Evolutionary conservation across 37 sponge, comb jelly and placozoan species (phyloP).

Genomic region (Eunapius fragilis): DNA sequence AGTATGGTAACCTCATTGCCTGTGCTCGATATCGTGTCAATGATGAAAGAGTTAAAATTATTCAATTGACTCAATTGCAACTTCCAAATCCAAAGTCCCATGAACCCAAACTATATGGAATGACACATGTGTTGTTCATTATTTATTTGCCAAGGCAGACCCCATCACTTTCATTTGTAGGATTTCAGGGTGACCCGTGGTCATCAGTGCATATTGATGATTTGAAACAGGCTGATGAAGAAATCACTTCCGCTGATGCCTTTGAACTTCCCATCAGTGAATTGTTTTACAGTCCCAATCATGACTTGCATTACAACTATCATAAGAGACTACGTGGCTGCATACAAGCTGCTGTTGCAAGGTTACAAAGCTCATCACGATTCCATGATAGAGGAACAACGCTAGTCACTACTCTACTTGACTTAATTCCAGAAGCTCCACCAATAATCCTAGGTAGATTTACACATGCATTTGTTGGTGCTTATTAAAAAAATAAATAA

Average conservation of each 20-base stretch:
- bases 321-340: constrained; percentile 32
- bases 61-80: neutral
- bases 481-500: too few relatives aligned
- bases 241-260: constrained; percentile 29
- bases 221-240: constrained; percentile 42
- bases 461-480: neutral
- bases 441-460: neutral
- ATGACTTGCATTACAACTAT: neutral
- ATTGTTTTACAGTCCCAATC: constrained; percentile 34
- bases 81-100: too few relatives aligned
- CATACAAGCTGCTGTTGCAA: constrained; percentile 59
- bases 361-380: constrained; percentile 1
- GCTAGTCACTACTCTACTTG: constrained; percentile 22
- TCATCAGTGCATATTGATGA: constrained; percentile 77
- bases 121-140: constrained; percentile 65
- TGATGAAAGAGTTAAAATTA: constrained; percentile 42
- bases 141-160: constrained; percentile 60
- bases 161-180: constrained; percentile 47
- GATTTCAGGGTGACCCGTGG: constrained; percentile 82
- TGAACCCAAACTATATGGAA: neutral
- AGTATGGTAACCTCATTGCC: constrained; percentile 82
- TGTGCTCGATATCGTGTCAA: constrained; percentile 84
- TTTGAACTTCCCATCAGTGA: constrained; percentile 54
- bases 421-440: constrained; percentile 35
- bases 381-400: constrained; percentile 13